These are phyloP conservation scores for Nansenia antarctica DNA, from an alignment of 2,113 vertebrate genomes.

Conservation along the genomic window DNA sequence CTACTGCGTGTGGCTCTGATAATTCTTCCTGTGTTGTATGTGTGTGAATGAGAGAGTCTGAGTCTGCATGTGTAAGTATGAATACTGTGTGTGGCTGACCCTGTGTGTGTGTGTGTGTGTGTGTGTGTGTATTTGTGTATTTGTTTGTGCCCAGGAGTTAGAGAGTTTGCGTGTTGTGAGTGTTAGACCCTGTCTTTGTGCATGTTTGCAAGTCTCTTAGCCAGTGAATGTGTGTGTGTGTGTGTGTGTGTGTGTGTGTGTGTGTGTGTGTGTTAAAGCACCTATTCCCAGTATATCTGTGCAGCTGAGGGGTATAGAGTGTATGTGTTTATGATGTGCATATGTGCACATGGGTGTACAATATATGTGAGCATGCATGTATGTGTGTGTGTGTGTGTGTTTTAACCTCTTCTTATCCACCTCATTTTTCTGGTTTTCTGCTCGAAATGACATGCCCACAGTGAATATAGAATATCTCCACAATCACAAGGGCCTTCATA, in stretches of 20 bases:
- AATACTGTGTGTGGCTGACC: neutral
- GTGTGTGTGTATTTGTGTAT: slow-evolving; percentile 33
- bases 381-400: slow-evolving; percentile 31
- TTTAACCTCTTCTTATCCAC: too few species aligned
- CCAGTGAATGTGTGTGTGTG: too few species aligned
- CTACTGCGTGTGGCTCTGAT: slow-evolving; percentile 41
- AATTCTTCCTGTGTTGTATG: slow-evolving; percentile 34
- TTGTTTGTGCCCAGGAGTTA: slow-evolving; percentile 1
- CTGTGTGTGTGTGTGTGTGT: slow-evolving; percentile 35
- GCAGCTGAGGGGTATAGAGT: slow-evolving; percentile 35
- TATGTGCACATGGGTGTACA: slow-evolving; percentile 26
- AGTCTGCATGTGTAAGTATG: slow-evolving; percentile 8
- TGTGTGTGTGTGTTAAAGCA: slow-evolving; percentile 32
- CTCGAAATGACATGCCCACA: too few species aligned
- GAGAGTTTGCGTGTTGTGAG: neutral
- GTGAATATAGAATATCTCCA: too few species aligned
- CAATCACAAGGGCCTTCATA: too few species aligned
- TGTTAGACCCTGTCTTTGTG: too few species aligned
- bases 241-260: slow-evolving; percentile 22
- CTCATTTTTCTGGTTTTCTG: too few species aligned
- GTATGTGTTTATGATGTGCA: slow-evolving; percentile 17
- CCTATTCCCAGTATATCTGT: slow-evolving; percentile 73
- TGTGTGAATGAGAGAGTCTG: slow-evolving; percentile 12
- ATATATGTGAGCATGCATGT: slow-evolving; percentile 16
- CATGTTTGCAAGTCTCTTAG: neutral